Evolutionary conservation across 2,113 vertebrate species (phyloP).

Genomic region (Barbus barbus): DNA sequence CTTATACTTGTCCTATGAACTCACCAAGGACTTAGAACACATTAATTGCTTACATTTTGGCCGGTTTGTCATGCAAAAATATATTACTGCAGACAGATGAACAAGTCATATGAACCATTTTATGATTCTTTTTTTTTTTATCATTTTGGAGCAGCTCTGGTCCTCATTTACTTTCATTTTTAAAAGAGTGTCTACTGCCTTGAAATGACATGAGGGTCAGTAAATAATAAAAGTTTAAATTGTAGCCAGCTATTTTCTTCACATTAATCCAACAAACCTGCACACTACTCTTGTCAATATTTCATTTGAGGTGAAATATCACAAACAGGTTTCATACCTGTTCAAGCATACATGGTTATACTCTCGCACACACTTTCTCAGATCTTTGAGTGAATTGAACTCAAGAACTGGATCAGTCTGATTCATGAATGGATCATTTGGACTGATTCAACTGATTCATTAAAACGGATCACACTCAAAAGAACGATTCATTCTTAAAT

Average conservation of each 20-base stretch:
- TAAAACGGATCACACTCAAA: too few species aligned
- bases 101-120: background rate
- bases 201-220: background rate
- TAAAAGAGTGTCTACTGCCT: background rate
- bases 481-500: too few species aligned
- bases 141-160: background rate
- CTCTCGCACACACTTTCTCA: background rate
- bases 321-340: background rate
- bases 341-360: background rate
- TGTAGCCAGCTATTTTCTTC: background rate
- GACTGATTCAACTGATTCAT: background rate
- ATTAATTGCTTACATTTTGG: background rate
- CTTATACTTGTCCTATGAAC: too few species aligned
- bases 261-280: background rate
- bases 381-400: background rate
- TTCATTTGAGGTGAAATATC: background rate
- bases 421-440: background rate
- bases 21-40: too few species aligned
- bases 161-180: background rate
- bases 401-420: background rate
- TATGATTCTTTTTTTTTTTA: background rate
- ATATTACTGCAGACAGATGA: background rate
- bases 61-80: background rate
- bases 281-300: background rate
- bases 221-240: background rate